A percentile compares a stretch with the other conserved stretches of the same genome.
Conservation (phyloP, 2,113 vertebrate species). For the Calyptomena viridis region DNA sequence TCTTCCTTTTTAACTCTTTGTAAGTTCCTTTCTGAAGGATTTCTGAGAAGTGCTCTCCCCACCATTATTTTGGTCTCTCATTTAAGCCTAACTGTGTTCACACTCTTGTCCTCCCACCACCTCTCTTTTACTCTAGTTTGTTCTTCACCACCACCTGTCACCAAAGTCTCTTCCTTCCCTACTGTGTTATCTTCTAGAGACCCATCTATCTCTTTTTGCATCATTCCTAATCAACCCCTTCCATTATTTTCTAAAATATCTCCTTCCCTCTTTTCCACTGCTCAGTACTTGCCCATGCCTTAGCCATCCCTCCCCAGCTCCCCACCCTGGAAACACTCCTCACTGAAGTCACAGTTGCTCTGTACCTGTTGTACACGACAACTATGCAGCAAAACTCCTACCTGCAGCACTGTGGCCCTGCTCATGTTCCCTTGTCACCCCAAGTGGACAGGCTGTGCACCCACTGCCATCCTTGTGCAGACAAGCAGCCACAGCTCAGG, state of each 20-base stretch:
- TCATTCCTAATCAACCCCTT: neutral
- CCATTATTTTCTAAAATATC: neutral
- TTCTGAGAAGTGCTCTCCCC: neutral
- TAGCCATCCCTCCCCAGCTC: neutral
- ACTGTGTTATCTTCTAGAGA: neutral
- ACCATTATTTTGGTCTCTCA: neutral
- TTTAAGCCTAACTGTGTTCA: neutral
- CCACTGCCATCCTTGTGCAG: neutral
- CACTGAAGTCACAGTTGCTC: fast-evolving
- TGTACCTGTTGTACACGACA: fast-evolving
- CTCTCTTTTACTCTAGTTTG: slow-evolving; percentile 27
- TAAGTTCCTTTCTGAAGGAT: neutral
- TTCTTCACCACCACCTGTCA: slow-evolving; percentile 26
- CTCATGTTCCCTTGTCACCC: fast-evolving
- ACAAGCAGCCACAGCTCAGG: neutral
- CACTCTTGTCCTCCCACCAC: neutral
- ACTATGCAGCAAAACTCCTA: neutral
- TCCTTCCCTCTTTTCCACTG: neutral
- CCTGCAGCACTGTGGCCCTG: neutral
- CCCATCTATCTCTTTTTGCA: neutral
- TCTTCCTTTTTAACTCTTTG: neutral
- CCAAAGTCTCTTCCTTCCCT: slow-evolving; percentile 5
- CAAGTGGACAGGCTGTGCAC: fast-evolving
- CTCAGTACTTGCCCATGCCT: neutral
- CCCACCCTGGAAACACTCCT: neutral